Base-by-base conservation (phyloP, 2,113 vertebrate species). In the Colistium nudipinnis region DNA sequence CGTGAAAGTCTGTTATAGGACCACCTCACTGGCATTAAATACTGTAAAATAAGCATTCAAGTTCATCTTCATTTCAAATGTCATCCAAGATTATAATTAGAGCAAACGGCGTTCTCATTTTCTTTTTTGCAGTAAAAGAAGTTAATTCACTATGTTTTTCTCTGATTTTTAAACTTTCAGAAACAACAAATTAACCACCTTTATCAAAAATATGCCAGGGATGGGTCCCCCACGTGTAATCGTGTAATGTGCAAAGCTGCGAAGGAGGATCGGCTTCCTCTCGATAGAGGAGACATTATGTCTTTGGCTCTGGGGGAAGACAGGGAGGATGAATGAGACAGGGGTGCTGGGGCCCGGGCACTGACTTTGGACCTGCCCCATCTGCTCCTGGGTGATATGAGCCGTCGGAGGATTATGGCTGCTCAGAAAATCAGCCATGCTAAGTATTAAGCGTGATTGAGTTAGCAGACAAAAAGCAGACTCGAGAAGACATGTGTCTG, bases 331-430 rank as follows among this genome's bases (percentile, higher is more conserved):
- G 61, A 64, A 59, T n/a, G 47, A 72, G 72, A 62, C 5, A 2
- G 55, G 45, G 65, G 30, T 44, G 30, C 36, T 36, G 9, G 24
- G 27, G 53, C 43, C 30, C 2, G 12, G 45, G 44, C 4, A 8
- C 52, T 71, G 74, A 82, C 82, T 73, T 65, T 39, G n/a, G 55
- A 82, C 60, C 65, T 59, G 56, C 70, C 41, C 33, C 25, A 7
- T 53, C 80, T 82, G 81, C 6, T 75, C 28, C 55, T 44, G 61
- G 76, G 73, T 78, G 86, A 88, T 88, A 87, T 63, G 80, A 78
- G 68, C 64, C 66, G 49, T 39, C 49, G 2, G 24, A 59, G 39
- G 82, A 85, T 78, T 85, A 74, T 0, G 1, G 35, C 52, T 73
- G 9, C 56, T 62, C 39, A 70, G 36, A 72, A 57, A 70, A 60